Evolutionary conservation across 2,113 vertebrate genomes (phyloP), one percentile per base, ranked within the genome.

Genomic region (Oophaga pumilio): DNA sequence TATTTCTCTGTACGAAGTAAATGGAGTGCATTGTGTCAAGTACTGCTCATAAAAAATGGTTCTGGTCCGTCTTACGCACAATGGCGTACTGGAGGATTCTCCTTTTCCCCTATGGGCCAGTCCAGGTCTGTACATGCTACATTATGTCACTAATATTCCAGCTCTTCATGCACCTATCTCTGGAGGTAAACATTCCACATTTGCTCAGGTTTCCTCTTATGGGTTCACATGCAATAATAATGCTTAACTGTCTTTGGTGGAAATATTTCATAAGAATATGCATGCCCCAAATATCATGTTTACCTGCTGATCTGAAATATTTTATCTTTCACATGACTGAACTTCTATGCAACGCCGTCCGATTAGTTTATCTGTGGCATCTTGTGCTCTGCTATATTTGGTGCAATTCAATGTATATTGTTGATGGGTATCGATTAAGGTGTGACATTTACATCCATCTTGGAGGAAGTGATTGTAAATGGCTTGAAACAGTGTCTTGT

Each of bases 391-490:
- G 24, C 66, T 76, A n/a, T 69, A 82, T 59, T 81, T 80, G 81
- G 77, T 43, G 83, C 59, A 56, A 66, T 43, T 85, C 88, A 82
- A 68, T 68, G 28, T 28, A 66, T 76, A 68, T 64, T 85, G 77
- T 71, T 73, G 79, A 76, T 82, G 77, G 64, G 22, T 85, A 89
- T 89, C 85, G 82, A 89, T 89, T 89, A 18, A 50, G 28, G 5
- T 49, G 17, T 85, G 82, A 85, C 82, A 89, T 79, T 80, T 78
- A 85, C 76, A 89, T 89, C 82, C 87, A 89, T 89, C 82, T 33
- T 71, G 62, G n/a, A 50, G 66, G 78, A 60, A 87, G 82, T 73
- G 66, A 79, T 87, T 82, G 64, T 74, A 85, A 82, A 88, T 49
- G 74, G 52, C 74, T 60, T 14, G 49, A 73, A 53, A 80, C 52